These are phyloP conservation scores for Chaenodraco wilsoni DNA, from an alignment of 2,797 vertebrate genomes.

Conservation along the genomic window DNA sequence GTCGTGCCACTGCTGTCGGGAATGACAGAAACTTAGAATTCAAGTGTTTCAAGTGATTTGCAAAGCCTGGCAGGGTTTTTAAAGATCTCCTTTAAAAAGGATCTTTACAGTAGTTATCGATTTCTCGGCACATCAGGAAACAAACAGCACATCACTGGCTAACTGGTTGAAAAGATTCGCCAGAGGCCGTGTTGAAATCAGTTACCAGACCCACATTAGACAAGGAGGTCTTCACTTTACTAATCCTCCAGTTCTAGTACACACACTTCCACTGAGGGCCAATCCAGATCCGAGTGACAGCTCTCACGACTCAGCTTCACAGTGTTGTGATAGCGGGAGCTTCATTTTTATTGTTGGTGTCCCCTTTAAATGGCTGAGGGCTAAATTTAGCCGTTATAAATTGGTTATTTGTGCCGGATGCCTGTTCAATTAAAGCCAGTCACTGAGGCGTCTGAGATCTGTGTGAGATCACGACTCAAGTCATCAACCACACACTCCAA, in stretches of 20 bases:
- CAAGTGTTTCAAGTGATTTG: slow-evolving; percentile 43
- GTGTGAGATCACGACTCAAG: slow-evolving; percentile 55
- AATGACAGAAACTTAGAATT: slow-evolving; percentile 43
- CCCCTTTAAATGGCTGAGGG: slow-evolving; percentile 56
- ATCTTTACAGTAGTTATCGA: slow-evolving; percentile 7
- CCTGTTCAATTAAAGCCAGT: slow-evolving; percentile 75
- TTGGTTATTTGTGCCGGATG: slow-evolving; percentile 73
- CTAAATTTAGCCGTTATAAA: slow-evolving; percentile 74
- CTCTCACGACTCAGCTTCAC: slow-evolving; percentile 30
- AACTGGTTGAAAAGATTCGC: slow-evolving; percentile 18
- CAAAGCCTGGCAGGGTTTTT: slow-evolving; percentile 24
- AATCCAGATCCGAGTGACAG: slow-evolving; percentile 48
- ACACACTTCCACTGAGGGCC: slow-evolving; percentile 44
- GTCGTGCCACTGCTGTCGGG: slow-evolving; percentile 42
- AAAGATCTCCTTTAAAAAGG: slow-evolving; percentile 15
- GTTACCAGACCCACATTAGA: slow-evolving; percentile 31
- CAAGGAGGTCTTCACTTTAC: slow-evolving; percentile 38
- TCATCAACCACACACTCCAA: slow-evolving; percentile 50
- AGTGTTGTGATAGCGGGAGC: slow-evolving; percentile 20
- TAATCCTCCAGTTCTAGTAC: slow-evolving; percentile 45
- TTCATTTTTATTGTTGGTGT: slow-evolving; percentile 47
- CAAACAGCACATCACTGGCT: background rate
- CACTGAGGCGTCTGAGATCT: slow-evolving; percentile 64
- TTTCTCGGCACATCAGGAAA: slow-evolving; percentile 7
- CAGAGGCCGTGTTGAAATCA: slow-evolving; percentile 11